phyloP scores from a whole-genome alignment of 2,113 vertebrate genomes.

The Alouatta palliata region DNA sequence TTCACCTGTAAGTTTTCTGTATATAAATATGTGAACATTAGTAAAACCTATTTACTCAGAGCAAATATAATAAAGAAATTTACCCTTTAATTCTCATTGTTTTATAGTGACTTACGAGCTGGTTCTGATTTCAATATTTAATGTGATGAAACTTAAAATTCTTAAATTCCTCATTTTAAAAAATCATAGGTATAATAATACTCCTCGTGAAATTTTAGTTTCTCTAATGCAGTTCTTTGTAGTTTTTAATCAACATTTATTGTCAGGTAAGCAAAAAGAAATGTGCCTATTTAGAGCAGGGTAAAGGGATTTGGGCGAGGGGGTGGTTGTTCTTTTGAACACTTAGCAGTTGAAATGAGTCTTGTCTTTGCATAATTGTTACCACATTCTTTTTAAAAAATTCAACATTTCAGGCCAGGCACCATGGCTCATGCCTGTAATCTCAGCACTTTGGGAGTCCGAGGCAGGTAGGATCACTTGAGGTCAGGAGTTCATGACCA shows the following conservation, averaged over 20 bases:
- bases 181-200: neutral
- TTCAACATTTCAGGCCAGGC: neutral
- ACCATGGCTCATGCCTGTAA: neutral
- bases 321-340: neutral
- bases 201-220: constrained; percentile 40
- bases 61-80: constrained; percentile 43
- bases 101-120: constrained; percentile 65
- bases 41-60: constrained; percentile 24
- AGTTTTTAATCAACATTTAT: neutral
- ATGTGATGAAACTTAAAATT: constrained; percentile 32
- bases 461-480: neutral
- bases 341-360: constrained; percentile 21
- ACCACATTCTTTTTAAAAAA: neutral
- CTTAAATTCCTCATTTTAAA: neutral
- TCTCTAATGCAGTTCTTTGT: constrained; percentile 8
- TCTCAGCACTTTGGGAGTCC: neutral
- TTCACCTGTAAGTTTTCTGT: constrained; percentile 47
- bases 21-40: constrained; percentile 33
- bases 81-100: constrained; percentile 38
- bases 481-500: neutral
- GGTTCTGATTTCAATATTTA: neutral
- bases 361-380: neutral
- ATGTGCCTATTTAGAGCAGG: neutral
- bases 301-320: neutral
- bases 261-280: neutral